phyloP scores from a whole-genome alignment of 2,797 vertebrate genomes.

The Darevskia mixta region DNA sequence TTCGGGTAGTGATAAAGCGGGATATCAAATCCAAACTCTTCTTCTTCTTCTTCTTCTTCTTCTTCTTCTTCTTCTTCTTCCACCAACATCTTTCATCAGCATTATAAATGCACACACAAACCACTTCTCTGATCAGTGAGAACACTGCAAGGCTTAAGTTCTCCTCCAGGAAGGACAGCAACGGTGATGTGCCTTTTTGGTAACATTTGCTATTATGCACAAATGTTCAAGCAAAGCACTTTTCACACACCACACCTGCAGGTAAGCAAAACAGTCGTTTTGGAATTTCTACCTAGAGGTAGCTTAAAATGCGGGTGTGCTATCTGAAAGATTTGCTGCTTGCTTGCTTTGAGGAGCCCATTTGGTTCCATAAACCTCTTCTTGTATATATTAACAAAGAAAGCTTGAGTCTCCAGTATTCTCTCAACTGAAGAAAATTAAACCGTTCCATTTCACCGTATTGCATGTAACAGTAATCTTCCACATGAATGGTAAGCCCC shows the following conservation, averaged over 20 bases:
- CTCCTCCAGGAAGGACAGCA: neutral
- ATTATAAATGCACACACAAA: neutral
- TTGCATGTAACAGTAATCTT: neutral
- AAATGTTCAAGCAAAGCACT: neutral
- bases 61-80: no score
- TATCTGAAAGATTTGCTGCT: neutral
- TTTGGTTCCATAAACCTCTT: neutral
- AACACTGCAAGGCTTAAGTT: neutral
- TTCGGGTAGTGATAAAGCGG: no score
- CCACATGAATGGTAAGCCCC: constrained; percentile 22
- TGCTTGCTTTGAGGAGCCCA: neutral
- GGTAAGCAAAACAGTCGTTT: neutral
- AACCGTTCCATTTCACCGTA: neutral
- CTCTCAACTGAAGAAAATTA: neutral
- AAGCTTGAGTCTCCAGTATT: neutral
- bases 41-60: no score
- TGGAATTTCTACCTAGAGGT: neutral
- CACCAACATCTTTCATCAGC: neutral
- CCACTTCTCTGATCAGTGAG: neutral
- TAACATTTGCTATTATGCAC: neutral
- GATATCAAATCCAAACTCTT: no score
- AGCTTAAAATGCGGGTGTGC: neutral
- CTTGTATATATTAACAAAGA: neutral
- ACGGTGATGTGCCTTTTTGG: neutral
- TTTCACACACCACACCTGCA: neutral